A percentile compares a stretch with the other conserved stretches of the same genome.
Conservation (phyloP, 1,140 invertebrate genomes). For the Panagrolaimus sp. region DNA sequence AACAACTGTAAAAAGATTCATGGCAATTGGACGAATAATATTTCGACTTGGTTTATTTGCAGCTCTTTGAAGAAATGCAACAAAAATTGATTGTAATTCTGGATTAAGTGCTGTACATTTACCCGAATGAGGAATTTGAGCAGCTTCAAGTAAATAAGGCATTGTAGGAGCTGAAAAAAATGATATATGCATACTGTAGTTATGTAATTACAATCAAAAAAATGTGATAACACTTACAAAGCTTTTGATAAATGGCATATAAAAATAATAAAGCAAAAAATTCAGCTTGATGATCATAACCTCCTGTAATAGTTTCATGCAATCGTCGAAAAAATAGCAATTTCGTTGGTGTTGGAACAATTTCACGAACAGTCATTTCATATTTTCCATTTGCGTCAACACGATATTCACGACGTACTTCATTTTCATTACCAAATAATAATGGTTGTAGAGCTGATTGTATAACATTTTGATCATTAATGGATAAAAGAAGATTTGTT, state of each 20-base stretch:
- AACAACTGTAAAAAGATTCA: slow-evolving; percentile 78
- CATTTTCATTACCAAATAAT: slow-evolving; percentile 51
- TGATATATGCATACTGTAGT: not conserved
- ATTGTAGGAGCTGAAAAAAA: slow-evolving; percentile 72
- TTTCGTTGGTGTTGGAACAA: slow-evolving; percentile 11
- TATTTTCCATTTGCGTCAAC: slow-evolving; percentile 21
- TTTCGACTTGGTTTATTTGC: slow-evolving; percentile 62
- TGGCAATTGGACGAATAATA: slow-evolving; percentile 76
- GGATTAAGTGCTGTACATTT: slow-evolving; percentile 49
- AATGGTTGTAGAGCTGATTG: slow-evolving; percentile 45
- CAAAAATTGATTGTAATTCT: slow-evolving; percentile 32
- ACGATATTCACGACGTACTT: slow-evolving; percentile 42
- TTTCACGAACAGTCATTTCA: slow-evolving; percentile 17
- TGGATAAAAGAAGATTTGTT: slow-evolving; percentile 47
- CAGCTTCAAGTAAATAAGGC: slow-evolving; percentile 72
- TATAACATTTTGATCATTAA: slow-evolving; percentile 41
- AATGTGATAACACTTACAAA: slow-evolving; percentile 18
- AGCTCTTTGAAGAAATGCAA: slow-evolving; percentile 16
- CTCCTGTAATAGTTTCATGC: slow-evolving; percentile 6
- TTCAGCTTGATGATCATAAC: slow-evolving; percentile 9
- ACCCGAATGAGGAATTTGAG: slow-evolving; percentile 69
- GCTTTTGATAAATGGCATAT: slow-evolving; percentile 47
- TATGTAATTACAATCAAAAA: slow-evolving; percentile 10
- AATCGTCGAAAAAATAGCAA: slow-evolving; percentile 23
- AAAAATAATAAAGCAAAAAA: slow-evolving; percentile 59